These are phyloP conservation scores for Cathartes aura DNA, from an alignment of 2,113 vertebrate species.

Conservation along the genomic window DNA sequence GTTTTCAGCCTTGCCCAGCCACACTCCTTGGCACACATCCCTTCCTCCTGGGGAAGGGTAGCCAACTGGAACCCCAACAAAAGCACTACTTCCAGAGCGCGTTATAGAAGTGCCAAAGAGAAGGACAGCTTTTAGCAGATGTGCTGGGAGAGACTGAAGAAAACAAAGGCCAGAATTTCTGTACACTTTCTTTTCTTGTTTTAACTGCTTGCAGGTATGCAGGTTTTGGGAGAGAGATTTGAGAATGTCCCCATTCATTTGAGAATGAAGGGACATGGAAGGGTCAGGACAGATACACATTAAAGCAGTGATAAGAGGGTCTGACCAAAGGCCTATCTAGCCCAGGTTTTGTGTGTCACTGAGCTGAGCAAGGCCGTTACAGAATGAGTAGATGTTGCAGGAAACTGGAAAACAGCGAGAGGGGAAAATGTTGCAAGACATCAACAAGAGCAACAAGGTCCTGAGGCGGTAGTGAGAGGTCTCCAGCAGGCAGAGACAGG, in stretches of 20 bases:
- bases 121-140: not conserved
- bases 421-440: not conserved
- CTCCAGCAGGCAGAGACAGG: not conserved
- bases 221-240: not conserved
- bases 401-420: not conserved
- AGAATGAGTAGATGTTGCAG: not conserved
- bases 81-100: not conserved
- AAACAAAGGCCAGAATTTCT: not conserved
- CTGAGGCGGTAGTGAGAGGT: rapidly evolving
- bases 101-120: not conserved
- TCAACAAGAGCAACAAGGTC: not conserved
- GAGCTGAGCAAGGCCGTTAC: not conserved
- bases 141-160: not conserved
- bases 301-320: not conserved
- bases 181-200: not conserved
- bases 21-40: not conserved
- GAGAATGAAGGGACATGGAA: not conserved
- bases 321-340: not conserved
- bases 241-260: no score
- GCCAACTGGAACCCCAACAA: slow-evolving; percentile 28
- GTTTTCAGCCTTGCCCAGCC: not conserved
- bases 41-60: not conserved
- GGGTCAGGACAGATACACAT: not conserved
- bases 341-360: not conserved
- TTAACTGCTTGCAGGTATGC: not conserved